Percentiles rank a stretch among this genome's conserved stretches.
Conservation (phyloP, 2,113 vertebrate species). For the Arvicanthis niloticus region DNA sequence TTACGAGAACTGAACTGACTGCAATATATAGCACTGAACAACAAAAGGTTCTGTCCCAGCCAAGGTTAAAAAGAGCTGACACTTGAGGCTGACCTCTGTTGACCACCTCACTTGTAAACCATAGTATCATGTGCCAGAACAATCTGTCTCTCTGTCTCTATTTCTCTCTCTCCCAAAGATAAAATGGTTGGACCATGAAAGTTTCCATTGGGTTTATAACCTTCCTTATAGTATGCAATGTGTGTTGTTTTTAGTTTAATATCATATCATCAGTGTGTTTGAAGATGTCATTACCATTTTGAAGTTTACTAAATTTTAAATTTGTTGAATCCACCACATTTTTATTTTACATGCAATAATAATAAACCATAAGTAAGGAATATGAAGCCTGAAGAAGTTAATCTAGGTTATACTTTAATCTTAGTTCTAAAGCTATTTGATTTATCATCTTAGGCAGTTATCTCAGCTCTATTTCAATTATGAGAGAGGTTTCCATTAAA, state of each 20-base stretch:
- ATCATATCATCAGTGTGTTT: conserved; percentile 6
- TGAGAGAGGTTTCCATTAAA: neutral
- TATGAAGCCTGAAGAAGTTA: neutral
- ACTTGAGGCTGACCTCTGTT: neutral
- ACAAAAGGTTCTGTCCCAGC: neutral
- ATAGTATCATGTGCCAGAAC: neutral
- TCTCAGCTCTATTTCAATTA: neutral
- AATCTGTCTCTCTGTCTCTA: neutral
- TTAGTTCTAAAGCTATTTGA: neutral
- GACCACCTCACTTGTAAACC: neutral
- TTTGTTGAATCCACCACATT: neutral
- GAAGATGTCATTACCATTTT: neutral
- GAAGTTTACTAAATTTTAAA: conserved; percentile 22
- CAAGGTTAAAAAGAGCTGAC: neutral
- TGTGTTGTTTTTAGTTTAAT: neutral
- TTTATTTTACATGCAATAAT: conserved; percentile 21
- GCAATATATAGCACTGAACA: neutral
- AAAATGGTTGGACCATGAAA: neutral
- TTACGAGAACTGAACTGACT: neutral
- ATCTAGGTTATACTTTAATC: neutral
- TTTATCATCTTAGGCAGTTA: neutral
- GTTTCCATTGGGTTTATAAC: neutral
- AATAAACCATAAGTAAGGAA: conserved; percentile 11
- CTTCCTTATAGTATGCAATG: neutral
- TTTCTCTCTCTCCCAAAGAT: neutral